Evolutionary conservation across 2,113 vertebrate genomes (phyloP), one percentile per base, ranked within the genome.

Genomic region (Climacteris rufus): DNA sequence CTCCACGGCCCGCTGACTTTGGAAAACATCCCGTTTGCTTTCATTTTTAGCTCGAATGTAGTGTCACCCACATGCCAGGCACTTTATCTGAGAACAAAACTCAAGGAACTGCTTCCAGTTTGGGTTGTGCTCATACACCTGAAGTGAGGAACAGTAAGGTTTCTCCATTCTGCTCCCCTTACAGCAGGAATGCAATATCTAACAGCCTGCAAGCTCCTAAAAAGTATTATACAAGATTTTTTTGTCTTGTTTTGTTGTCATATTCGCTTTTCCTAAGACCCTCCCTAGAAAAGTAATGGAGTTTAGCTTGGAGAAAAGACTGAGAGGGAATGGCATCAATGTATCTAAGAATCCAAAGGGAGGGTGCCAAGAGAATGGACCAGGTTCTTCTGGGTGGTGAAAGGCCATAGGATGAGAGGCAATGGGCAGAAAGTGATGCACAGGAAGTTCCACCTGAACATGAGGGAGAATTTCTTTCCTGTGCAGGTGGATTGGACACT

Each of bases 181-280:
- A 3, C 11, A 25, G 52, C 17, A 42, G 49, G 13, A 61, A 65
- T 15, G 31, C 39, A 61, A 18, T 16, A 13, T 4, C 28, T 14
- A 21, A 14, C 19, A 35, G 53, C 13, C 23, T 57, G 4, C 10
- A 15, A 37, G 28, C 37, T 47, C 17, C 37, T 22, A 37, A 63
- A 76, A 70, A 42, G 25, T 7, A 2, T 7, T 79, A 49, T 30
- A 25, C 37, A 6, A 30, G 19, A 19, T 66, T 66, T 79, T 79
- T 53, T 30, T 40, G 10, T 35, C 23, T 59, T 17, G 5, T 27
- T 66, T 56, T 70, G n/a, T 10, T 72, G 59, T 10, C 3, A 1
- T 3, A 0, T 10, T 50, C 0, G 0, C 13, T 87, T 39, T 39
- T 54, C 44, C 20, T 42, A 52, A 42, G 16, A 59, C 2, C 2